These are phyloP conservation scores for Catonia carolina DNA, from an alignment of 2,888 invertebrate species.

Conservation along the genomic window DNA sequence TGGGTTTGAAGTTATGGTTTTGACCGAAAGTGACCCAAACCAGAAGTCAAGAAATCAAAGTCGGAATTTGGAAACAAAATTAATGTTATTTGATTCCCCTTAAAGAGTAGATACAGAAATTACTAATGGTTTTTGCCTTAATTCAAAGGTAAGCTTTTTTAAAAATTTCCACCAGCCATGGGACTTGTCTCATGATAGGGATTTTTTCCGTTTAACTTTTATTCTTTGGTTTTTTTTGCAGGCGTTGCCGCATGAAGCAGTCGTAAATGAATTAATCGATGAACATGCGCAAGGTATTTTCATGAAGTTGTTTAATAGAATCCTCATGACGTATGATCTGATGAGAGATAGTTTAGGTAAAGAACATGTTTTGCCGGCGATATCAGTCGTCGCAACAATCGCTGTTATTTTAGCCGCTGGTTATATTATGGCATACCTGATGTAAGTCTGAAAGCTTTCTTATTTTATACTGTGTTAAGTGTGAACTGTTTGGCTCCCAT, in stretches of 20 bases:
- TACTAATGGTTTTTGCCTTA: too few relatives aligned
- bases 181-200: too few relatives aligned
- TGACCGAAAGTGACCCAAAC: too few relatives aligned
- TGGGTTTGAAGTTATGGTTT: too few relatives aligned
- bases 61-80: too few relatives aligned
- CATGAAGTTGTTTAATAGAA: slow-evolving; percentile 58
- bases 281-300: slow-evolving; percentile 69
- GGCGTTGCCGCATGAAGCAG: slow-evolving; percentile 65
- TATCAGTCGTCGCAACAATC: slow-evolving; percentile 71
- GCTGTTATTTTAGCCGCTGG: slow-evolving; percentile 70
- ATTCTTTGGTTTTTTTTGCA: slow-evolving; percentile 39
- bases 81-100: too few relatives aligned
- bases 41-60: too few relatives aligned
- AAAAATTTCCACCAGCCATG: too few relatives aligned
- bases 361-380: slow-evolving; percentile 70
- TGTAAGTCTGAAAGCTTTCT: slow-evolving; percentile 45
- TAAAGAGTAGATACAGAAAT: too few relatives aligned
- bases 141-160: too few relatives aligned
- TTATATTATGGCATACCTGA: slow-evolving; percentile 78
- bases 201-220: too few relatives aligned
- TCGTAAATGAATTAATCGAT: slow-evolving; percentile 57
- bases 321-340: slow-evolving; percentile 59
- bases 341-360: slow-evolving; percentile 64
- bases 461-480: not conserved
- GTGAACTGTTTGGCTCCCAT: not conserved